Evolutionary conservation across 2,113 vertebrate genomes (phyloP).

Genomic region (Sylvia atricapilla): DNA sequence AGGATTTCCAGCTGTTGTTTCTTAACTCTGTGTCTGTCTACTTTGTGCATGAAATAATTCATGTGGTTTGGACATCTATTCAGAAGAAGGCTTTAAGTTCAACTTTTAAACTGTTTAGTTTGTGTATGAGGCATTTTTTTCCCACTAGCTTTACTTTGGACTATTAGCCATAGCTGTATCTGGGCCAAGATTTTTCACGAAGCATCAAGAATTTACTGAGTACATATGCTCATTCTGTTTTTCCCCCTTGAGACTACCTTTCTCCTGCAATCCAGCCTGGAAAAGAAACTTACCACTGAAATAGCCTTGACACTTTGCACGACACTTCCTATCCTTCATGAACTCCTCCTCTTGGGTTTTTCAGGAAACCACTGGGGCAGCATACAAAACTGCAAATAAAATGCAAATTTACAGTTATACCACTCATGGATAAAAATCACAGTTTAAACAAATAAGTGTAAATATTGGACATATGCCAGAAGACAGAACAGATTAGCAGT

Average conservation of each 20-base stretch:
- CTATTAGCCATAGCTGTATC: slow-evolving; percentile 53
- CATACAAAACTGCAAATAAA: background rate
- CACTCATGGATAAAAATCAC: background rate
- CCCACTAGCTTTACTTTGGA: slow-evolving; percentile 13
- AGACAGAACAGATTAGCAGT: background rate
- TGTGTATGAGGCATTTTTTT: background rate
- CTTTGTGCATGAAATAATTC: background rate
- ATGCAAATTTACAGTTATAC: background rate
- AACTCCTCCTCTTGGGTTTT: background rate
- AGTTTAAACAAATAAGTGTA: background rate
- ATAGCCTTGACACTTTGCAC: background rate
- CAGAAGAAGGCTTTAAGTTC: slow-evolving; percentile 6
- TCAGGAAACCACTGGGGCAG: background rate
- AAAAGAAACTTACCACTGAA: slow-evolving; percentile 34
- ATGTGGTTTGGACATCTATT: background rate
- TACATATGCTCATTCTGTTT: slow-evolving; percentile 26
- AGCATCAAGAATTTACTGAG: slow-evolving; percentile 65
- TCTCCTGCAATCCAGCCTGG: slow-evolving; percentile 30
- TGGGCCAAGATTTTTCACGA: slow-evolving; percentile 57
- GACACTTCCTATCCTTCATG: background rate
- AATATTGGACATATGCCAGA: background rate
- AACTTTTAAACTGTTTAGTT: background rate
- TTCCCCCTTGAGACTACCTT: slow-evolving; percentile 15
- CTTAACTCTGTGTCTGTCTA: background rate
- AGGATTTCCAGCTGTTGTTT: background rate